Base-by-base conservation (phyloP, 2,888 invertebrate species). In the Calliphora vomitoria region DNA sequence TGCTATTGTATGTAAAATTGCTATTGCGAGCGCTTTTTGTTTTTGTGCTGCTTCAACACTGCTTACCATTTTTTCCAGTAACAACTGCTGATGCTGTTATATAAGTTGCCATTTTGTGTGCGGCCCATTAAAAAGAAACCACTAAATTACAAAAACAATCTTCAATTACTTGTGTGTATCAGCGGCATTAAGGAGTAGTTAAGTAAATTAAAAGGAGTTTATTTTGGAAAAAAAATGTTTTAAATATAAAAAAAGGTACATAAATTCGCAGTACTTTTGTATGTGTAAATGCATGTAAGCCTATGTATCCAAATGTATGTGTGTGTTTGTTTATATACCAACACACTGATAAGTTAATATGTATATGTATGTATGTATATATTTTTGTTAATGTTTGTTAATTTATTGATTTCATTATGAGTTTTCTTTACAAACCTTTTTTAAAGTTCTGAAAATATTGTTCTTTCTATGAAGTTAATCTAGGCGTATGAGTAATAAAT, bases 61-160 rank as follows among this genome's bases (percentile, higher is more conserved):
- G 55, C 18, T 44, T 44, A 31, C 64, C 13, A 4, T 44, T 44
- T 44, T 44, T 44, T 55, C 15, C 53, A 74, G 20, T 66, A 64
- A 41, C 25, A 66, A 64, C 25, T 62, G 35, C 71, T 62, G 38
- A 31, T 74, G 74, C 58, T 81, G 81, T 82, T 82, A 82, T 74
- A 82, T 82, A 82, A 82, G 64, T 13, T 44, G 72, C 10, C 1
- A 44, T 53, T 82, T 50, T 38, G 25, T 66, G n/a, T 55, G 47
- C 71, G 15, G 55, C 35, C 11, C 8, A 25, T 4, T 47, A 31
- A 31, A 15, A 76, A 15, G 8, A 62, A 47, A 4, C 25, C 20
- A 68, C 25, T 69, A 31, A 31, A 69, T 69, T 69, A n/a, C 5
- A 0, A 11, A 69, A 50, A n/a, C n/a, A 69, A 10, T 50, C 47